Percentiles rank a stretch among this genome's conserved stretches.
These are phyloP conservation scores for Stichopus horrens DNA, from an alignment of 53 echinoderm and acorn worm genomes.

Conservation along the genomic window DNA sequence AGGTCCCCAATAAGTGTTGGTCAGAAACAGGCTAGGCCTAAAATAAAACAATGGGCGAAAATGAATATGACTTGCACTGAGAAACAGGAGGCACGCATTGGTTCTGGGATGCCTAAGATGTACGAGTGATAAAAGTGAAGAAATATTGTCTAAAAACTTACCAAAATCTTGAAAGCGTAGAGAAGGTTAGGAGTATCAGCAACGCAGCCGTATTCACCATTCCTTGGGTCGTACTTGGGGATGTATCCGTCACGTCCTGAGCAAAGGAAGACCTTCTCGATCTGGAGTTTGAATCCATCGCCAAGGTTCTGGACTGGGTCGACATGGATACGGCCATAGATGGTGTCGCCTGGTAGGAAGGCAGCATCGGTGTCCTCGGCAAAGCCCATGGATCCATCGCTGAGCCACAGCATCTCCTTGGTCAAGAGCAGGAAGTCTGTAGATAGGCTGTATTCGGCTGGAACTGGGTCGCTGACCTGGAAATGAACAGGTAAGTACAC, in stretches of 20 bases:
- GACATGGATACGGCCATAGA: conserved; percentile 94
- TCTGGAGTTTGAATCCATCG: conserved; percentile 80
- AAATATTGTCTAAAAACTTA: conserved; percentile 56
- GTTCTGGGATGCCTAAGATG: too few relatives aligned
- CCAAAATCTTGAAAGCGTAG: conserved; percentile 96
- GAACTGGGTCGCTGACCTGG: conserved; percentile 95
- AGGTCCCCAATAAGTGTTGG: too few relatives aligned
- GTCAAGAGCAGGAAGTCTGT: conserved; percentile 92
- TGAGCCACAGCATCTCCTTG: conserved; percentile 93
- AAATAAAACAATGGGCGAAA: too few relatives aligned
- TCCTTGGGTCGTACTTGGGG: conserved; percentile 90
- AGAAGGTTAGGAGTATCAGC: conserved; percentile 97
- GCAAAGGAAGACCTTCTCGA: conserved; percentile 99
- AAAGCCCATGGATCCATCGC: conserved; percentile 99
- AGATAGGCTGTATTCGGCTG: conserved; percentile 97
- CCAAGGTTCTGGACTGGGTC: conserved; percentile 99
- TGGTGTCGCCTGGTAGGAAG: conserved; percentile 88
- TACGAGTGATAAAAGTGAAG: too few relatives aligned
- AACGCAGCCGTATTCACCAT: conserved; percentile 90
- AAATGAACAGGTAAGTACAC: too few relatives aligned
- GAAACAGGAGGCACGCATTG: too few relatives aligned
- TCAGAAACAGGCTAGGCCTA: too few relatives aligned
- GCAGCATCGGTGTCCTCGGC: conserved; percentile 96
- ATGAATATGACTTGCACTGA: too few relatives aligned
- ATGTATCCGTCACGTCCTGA: conserved; percentile 97